Conservation (phyloP, 2,113 vertebrate genomes). For the Geococcyx californianus region DNA sequence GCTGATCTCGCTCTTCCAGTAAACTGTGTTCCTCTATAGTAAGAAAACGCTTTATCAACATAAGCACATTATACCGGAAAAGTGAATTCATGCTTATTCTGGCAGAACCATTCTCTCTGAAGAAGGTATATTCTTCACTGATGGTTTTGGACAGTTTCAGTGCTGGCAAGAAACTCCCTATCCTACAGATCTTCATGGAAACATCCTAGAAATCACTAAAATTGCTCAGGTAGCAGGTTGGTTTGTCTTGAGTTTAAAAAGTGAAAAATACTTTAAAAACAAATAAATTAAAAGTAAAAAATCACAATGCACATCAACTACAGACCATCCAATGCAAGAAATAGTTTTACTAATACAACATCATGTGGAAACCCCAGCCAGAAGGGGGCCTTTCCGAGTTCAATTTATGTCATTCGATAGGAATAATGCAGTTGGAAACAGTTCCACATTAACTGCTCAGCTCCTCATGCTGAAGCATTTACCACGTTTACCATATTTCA, state of each 20-base stretch:
- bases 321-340: neutral
- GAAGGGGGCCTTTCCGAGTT: neutral
- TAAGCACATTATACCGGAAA: neutral
- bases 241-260: neutral
- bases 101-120: neutral
- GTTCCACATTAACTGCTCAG: neutral
- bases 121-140: neutral
- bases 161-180: neutral
- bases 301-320: neutral
- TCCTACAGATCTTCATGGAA: neutral
- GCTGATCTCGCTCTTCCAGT: neutral
- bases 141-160: neutral
- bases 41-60: neutral
- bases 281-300: neutral
- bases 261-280: neutral
- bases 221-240: neutral
- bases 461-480: neutral
- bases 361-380: neutral
- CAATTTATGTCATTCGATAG: neutral
- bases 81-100: slow-evolving; percentile 3
- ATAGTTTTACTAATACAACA: neutral
- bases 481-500: neutral
- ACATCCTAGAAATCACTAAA: neutral
- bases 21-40: neutral
- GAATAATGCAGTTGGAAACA: neutral